Percentiles rank a stretch among this genome's conserved stretches.
Evolutionary conservation across 2,888 invertebrate species (phyloP).

Genomic region (Kryphioiulus occultus): DNA sequence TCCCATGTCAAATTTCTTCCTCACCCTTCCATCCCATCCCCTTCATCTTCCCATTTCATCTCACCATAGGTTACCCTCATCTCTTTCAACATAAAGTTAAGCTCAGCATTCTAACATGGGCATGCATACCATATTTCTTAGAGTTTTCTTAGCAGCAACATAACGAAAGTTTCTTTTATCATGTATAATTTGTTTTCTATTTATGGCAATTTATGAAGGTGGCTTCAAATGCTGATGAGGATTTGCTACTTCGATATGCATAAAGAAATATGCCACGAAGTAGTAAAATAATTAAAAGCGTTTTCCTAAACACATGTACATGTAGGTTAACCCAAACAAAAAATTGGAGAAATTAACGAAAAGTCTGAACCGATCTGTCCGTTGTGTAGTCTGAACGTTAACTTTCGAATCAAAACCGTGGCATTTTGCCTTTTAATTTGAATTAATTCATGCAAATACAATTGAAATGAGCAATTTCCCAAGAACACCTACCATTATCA

Average conservation of each 20-base stretch:
- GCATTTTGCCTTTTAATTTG: neutral
- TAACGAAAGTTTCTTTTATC: no score
- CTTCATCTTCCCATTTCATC: neutral
- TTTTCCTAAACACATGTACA: neutral
- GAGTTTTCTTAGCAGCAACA: no score
- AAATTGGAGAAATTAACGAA: neutral
- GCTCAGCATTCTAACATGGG: no score
- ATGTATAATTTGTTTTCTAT: no score
- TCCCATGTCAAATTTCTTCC: neutral
- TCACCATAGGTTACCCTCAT: neutral
- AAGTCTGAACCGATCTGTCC: neutral
- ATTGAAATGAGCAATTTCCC: neutral
- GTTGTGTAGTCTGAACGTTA: neutral
- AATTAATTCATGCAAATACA: conserved; percentile 8
- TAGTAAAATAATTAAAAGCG: no score
- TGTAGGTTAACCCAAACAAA: no score
- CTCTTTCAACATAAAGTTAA: no score
- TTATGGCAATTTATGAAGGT: no score
- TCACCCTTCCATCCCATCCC: neutral
- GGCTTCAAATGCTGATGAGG: neutral
- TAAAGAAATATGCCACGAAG: no score
- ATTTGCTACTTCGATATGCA: no score
- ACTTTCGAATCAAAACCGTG: neutral
- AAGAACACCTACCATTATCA: neutral
- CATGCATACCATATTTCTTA: no score